phyloP scores from a whole-genome alignment of 2,797 vertebrate species.

The Cercopithecus petaurista region DNA sequence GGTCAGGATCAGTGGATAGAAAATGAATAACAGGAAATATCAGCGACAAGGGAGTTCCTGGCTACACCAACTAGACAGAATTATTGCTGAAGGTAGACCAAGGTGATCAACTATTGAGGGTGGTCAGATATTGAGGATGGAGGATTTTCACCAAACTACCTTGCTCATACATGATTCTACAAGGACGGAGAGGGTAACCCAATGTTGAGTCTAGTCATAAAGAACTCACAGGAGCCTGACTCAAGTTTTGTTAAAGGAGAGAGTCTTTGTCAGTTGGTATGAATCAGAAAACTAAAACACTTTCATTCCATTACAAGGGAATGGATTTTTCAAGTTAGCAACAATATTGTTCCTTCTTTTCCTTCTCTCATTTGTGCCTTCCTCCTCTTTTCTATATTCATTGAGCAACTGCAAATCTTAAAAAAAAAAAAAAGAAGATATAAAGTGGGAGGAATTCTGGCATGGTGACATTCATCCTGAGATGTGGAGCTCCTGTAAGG shows the following conservation, averaged over 20 bases:
- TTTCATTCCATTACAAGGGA: not conserved
- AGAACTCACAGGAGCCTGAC: not conserved
- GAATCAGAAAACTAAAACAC: not conserved
- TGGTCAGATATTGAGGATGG: not conserved
- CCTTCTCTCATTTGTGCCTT: not conserved
- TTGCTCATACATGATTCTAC: not conserved
- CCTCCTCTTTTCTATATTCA: not conserved
- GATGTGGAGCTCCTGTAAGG: not conserved
- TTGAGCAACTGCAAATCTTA: not conserved
- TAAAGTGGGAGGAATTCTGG: not conserved
- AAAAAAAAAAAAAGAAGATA: too few relatives aligned
- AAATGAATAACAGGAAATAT: not conserved
- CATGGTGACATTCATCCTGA: not conserved
- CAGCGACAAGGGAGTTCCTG: not conserved
- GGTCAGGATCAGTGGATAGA: not conserved
- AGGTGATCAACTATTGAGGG: not conserved
- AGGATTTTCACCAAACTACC: not conserved
- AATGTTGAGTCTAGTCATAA: not conserved
- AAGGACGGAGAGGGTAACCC: not conserved
- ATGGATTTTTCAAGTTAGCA: not conserved
- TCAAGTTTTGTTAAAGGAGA: not conserved
- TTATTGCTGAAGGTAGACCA: not conserved
- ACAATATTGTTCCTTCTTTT: not conserved
- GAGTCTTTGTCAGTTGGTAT: not conserved
- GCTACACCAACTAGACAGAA: not conserved